Base-by-base conservation (phyloP, 2,888 invertebrate genomes). In the Phorcus lineatus region DNA sequence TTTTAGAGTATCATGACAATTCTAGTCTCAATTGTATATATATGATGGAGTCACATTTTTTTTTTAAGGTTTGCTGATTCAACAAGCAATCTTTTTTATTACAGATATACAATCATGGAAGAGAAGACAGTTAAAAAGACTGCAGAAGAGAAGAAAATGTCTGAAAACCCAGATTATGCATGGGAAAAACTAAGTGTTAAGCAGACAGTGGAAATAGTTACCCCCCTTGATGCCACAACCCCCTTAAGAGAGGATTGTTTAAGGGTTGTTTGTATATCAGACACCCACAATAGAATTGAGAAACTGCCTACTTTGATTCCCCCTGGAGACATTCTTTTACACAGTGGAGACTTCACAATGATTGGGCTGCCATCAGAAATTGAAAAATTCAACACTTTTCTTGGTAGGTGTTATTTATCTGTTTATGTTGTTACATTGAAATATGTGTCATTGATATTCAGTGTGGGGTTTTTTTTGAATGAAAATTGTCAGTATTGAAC, bases 281-380 rank as follows among this genome's bases (percentile, higher is more conserved):
- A 97, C 90, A 97, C 97, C 0, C 97, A 97, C 92, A 95, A 95
- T 0, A 92, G 96, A 78, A 95, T 96, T 17, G 94, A 95, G 57
- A 95, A 95, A 86, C 94, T 96, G 17, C 95, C 95, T 86, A 70
- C 53, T 11, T 70, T 70, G 2, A 94, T 97, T 83, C 97, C 97
- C 0, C 94, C 94, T 79, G 97, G 97, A 17, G 97, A 97, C 93
- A 95, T 97, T 78, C 96, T 97, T 87, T 95, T 97, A 78, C 97
- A 97, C 92, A 96, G 96, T 36, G 97, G 97, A 3, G 97, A 97
- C 92, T 96, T 97, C 91, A 96, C 97, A 13, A 95, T 95, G 88
- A 95, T 96, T 91, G 97, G 97, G 0, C 95, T 95, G 84, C 93
- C 95, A 76, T 95, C 95, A 83, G 96, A 97, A 93, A 96, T 97